Base-by-base conservation (phyloP, 2,797 vertebrate genomes). In the Amazona ochrocephala region DNA sequence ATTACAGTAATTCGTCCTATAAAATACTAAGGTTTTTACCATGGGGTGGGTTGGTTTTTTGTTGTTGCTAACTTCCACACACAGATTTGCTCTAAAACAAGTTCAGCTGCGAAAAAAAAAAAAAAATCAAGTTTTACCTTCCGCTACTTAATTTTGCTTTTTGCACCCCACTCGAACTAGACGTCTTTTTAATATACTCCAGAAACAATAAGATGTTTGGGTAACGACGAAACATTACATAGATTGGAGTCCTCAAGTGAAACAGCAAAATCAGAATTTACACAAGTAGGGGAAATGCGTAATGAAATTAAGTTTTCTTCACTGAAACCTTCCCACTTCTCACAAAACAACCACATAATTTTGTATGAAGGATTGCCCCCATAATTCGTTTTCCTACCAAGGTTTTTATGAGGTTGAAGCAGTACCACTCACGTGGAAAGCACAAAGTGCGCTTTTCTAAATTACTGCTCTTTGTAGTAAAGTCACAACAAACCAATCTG, bases 31-130 rank as follows among this genome's bases (percentile, higher is more conserved):
- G 9, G 8, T 13, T 45, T 41, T 41, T 37, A 34, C 5, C 22
- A 34, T 5, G 7, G 22, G 22, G 10, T 10, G 1, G 0, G 2
- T 3, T 34, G 0, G 1, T 27, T 16, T 73, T 61, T n/a, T 37
- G 32, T 58, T 58, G 26, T 22, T 67, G 39, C 13, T 44, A 77
- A 64, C 13, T 62, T 26, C 22, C 9, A 60, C 1, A 0, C n/a
- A 56, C 12, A 4, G 30, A 65, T 58, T 64, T 88, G 26, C 29
- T 76, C 23, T 50, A 89, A 54, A 89, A 11, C 41, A 87, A 76
- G 53, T 50, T 84, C 42, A 64, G 1, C 18, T 17, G 4, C 5
- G 20, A 34, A 34, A 58, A 37, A 56, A 37, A 56, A 37, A 34
- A 56, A 42, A 13, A 10, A 1, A 58, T 2, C 16, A 50, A 21